Evolutionary conservation across 2,113 vertebrate genomes (phyloP).

Genomic region (Calyptomena viridis): DNA sequence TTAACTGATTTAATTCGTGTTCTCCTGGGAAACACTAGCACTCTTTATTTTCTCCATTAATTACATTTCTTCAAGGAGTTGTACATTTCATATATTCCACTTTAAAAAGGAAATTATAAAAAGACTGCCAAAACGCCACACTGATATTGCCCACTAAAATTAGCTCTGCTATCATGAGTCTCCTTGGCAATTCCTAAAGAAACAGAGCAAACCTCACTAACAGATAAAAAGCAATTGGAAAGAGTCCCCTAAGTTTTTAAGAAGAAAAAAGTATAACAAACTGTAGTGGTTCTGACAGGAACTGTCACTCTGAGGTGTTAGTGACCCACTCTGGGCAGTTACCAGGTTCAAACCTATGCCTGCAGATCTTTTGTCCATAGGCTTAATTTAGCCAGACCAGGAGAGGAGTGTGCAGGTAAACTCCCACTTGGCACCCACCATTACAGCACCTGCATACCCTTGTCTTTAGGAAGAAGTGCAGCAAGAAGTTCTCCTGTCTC

Average conservation of each 20-base stretch:
- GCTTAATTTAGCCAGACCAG: neutral
- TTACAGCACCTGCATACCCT: too few relatives aligned
- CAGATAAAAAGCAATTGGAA: neutral
- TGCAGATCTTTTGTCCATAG: neutral
- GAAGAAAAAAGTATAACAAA: neutral
- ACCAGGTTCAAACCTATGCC: neutral
- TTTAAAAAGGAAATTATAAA: neutral
- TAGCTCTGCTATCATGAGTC: constrained; percentile 1
- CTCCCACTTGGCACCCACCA: neutral
- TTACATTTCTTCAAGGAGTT: neutral
- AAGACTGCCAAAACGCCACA: neutral
- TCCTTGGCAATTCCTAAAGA: constrained; percentile 49
- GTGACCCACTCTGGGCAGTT: neutral
- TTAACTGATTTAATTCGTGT: neutral
- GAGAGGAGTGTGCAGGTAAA: neutral
- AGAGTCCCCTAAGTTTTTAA: neutral
- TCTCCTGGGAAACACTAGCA: neutral
- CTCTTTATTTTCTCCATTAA: neutral
- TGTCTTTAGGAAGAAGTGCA: too few relatives aligned
- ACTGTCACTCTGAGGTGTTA: neutral
- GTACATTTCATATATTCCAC: neutral
- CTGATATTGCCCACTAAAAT: constrained; percentile 31
- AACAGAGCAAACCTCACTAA: neutral
- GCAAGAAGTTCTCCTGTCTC: neutral
- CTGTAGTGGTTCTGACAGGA: neutral